phyloP scores from a whole-genome alignment of 2,888 invertebrate genomes.

The Panorpa germanica region DNA sequence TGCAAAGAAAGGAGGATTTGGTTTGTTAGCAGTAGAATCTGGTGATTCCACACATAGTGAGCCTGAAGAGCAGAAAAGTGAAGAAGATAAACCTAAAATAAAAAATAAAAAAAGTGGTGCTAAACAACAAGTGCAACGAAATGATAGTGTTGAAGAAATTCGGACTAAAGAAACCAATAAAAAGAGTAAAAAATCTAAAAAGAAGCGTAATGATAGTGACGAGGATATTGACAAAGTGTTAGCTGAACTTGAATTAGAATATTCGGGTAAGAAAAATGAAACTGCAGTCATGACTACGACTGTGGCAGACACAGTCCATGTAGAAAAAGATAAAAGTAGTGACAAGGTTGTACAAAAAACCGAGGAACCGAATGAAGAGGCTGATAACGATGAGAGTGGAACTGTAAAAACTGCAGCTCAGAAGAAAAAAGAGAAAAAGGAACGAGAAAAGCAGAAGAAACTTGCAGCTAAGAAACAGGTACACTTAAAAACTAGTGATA shows the following conservation, averaged over 20 bases:
- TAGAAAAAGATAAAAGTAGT: conserved; percentile 14
- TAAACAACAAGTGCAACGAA: conserved; percentile 24
- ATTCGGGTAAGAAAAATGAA: conserved; percentile 41
- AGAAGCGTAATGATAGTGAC: conserved; percentile 58
- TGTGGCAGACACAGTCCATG: too few relatives aligned
- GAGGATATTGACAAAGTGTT: conserved; percentile 66
- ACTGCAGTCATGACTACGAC: conserved; percentile 18
- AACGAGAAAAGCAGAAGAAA: conserved; percentile 59
- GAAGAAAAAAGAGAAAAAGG: conserved; percentile 80
- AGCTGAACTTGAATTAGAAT: conserved; percentile 67
- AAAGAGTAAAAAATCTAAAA: conserved; percentile 51
- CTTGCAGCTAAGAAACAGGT: conserved; percentile 48
- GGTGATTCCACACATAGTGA: conserved; percentile 25
- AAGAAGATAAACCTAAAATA: conserved; percentile 21
- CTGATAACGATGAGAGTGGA: conserved; percentile 32
- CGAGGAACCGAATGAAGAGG: conserved; percentile 28
- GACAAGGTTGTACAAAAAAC: conserved; percentile 13
- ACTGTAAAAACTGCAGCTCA: conserved; percentile 68
- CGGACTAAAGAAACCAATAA: conserved; percentile 30
- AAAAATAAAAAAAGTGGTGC: conserved; percentile 22
- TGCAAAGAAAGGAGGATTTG: conserved; percentile 39
- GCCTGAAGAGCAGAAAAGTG: conserved; percentile 12
- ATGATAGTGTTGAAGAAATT: conserved; percentile 24
- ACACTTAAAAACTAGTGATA: too few relatives aligned
- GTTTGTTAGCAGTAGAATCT: conserved; percentile 45